A percentile compares a stretch with the other conserved stretches of the same genome.
These are phyloP conservation scores for Corvus cornix DNA, from an alignment of 2,113 vertebrate species.

Conservation along the genomic window DNA sequence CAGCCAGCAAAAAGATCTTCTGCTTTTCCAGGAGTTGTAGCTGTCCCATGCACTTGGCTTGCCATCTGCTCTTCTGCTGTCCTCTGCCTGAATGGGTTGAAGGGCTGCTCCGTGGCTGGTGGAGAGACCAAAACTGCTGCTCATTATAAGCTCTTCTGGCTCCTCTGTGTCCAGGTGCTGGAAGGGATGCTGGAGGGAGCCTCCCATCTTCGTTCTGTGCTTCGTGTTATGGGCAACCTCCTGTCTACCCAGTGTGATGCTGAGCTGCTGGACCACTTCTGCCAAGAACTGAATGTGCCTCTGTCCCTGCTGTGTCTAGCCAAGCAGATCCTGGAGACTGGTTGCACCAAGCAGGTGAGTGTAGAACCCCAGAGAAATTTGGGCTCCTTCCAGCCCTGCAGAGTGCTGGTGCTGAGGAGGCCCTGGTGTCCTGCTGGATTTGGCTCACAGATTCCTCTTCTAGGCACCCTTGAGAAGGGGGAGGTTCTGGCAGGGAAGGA, in stretches of 20 bases:
- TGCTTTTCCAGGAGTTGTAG: not conserved
- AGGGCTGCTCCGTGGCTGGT: not conserved
- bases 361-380: not conserved
- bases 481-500: not conserved
- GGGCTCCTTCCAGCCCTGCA: not conserved
- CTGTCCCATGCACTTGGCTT: not conserved
- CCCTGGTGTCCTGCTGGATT: not conserved
- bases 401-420: not conserved
- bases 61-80: not conserved
- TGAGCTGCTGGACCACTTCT: constrained; percentile 62
- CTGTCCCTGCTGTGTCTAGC: constrained; percentile 76
- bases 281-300: constrained; percentile 77
- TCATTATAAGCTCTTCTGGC: not conserved
- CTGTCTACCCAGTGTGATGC: constrained; percentile 71
- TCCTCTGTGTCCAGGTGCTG: constrained; percentile 73
- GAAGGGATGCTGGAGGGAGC: constrained; percentile 73
- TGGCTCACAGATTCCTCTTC: not conserved
- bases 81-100: not conserved
- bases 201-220: constrained; percentile 68
- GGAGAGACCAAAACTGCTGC: not conserved
- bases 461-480: not conserved
- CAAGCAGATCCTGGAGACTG: constrained; percentile 70
- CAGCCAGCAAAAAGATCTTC: not conserved
- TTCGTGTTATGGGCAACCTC: constrained; percentile 80
- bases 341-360: constrained; percentile 74